Percentiles rank a stretch among this genome's conserved stretches.
Conservation (phyloP, 2,888 invertebrate species). For the Hybos culiciformis region DNA sequence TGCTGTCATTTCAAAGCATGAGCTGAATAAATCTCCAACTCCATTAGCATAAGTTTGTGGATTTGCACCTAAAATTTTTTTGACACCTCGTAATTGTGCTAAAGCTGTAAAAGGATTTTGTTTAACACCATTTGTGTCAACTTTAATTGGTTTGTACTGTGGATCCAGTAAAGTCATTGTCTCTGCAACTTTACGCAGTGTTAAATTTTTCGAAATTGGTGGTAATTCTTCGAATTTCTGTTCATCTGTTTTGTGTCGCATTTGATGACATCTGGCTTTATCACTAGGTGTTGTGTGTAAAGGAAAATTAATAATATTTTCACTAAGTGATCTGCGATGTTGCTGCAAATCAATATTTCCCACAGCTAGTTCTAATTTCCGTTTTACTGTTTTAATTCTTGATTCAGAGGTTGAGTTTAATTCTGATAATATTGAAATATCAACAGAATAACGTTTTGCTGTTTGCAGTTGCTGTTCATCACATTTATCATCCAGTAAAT, state of each 20-base stretch:
- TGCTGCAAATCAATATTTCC: slow-evolving; percentile 26
- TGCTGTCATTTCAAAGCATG: slow-evolving; percentile 63
- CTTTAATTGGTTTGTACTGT: slow-evolving; percentile 54
- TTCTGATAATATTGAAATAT: slow-evolving; percentile 10
- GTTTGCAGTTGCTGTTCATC: neutral
- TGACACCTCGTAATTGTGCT: slow-evolving; percentile 64
- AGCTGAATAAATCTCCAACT: slow-evolving; percentile 51
- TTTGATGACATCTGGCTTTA: slow-evolving; percentile 57
- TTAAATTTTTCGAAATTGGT: slow-evolving; percentile 37
- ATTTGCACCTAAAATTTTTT: slow-evolving; percentile 61
- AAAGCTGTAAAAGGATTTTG: slow-evolving; percentile 62
- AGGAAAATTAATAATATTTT: slow-evolving; percentile 49
- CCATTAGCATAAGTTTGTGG: slow-evolving; percentile 37
- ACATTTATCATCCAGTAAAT: neutral
- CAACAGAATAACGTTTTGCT: slow-evolving; percentile 16
- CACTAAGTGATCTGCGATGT: slow-evolving; percentile 61
- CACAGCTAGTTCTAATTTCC: slow-evolving; percentile 32
- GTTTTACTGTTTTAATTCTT: slow-evolving; percentile 29
- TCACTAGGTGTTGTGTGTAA: slow-evolving; percentile 54
- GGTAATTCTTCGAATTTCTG: too few relatives aligned
- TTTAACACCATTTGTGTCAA: slow-evolving; percentile 35
- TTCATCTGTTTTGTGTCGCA: too few relatives aligned
- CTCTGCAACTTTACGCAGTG: slow-evolving; percentile 60
- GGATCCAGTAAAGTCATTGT: slow-evolving; percentile 76
- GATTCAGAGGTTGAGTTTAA: slow-evolving; percentile 11